A percentile compares a stretch with the other conserved stretches of the same genome.
Evolutionary conservation across 2,888 invertebrate species (phyloP).

Genomic region (Drosophila villosipedis): DNA sequence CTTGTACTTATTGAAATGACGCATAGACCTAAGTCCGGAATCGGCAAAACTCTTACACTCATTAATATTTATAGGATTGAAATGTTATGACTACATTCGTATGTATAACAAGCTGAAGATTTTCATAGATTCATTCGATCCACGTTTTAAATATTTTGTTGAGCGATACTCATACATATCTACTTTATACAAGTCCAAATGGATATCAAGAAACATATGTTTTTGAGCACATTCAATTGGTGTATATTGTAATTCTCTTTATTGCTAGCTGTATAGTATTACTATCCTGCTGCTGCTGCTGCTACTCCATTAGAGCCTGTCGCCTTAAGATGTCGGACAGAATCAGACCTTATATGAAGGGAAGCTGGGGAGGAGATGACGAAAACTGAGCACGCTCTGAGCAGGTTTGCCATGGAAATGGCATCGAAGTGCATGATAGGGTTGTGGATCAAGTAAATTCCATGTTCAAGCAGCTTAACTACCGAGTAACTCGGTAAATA

Average conservation of each 20-base stretch:
- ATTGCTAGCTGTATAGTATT: background rate
- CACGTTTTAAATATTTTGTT: background rate
- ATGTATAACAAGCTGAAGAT: background rate
- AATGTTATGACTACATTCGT: background rate
- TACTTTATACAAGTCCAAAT: background rate
- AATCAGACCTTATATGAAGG: background rate
- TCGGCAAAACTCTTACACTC: background rate
- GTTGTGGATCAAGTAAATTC: constrained; percentile 5
- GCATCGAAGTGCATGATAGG: background rate
- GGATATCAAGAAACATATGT: background rate
- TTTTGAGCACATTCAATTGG: constrained; percentile 9
- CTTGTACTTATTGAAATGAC: background rate
- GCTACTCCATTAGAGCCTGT: constrained; percentile 5
- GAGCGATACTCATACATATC: background rate
- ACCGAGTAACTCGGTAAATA: constrained; percentile 38
- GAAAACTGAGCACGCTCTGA: background rate
- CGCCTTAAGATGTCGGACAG: background rate
- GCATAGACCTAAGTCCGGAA: background rate
- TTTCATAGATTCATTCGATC: background rate
- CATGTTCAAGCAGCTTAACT: constrained; percentile 25
- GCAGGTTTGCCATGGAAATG: background rate
- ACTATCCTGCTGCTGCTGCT: constrained; percentile 7
- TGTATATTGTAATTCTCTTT: constrained; percentile 24
- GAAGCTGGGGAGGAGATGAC: fast-evolving
- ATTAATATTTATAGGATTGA: background rate